Conservation (phyloP, 1,140 invertebrate genomes). For the Drosophila arizonae region DNA sequence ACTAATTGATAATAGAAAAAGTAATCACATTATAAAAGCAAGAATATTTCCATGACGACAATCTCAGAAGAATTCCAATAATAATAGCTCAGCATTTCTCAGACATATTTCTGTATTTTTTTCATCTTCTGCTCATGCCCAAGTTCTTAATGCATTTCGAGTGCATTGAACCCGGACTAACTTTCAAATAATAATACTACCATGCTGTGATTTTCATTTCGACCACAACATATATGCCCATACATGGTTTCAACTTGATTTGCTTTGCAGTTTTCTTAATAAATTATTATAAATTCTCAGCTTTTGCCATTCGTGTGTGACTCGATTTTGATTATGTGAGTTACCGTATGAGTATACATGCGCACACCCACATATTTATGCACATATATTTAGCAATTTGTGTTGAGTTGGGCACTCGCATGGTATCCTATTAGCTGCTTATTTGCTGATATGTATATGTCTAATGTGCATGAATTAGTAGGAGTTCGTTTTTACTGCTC, state of each 20-base stretch:
- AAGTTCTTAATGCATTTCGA: neutral
- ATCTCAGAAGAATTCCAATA: neutral
- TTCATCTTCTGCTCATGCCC: too few relatives aligned
- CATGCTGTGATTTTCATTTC: neutral
- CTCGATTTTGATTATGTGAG: neutral
- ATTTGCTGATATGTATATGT: constrained; percentile 59
- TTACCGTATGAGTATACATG: neutral
- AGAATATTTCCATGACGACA: neutral
- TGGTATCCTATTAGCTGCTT: constrained; percentile 42
- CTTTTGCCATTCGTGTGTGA: neutral
- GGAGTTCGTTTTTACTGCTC: constrained; percentile 57
- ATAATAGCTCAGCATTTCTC: neutral
- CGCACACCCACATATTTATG: too few relatives aligned
- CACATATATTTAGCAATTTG: neutral
- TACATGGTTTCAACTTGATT: constrained; percentile 1
- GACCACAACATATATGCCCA: neutral
- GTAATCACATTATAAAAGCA: neutral
- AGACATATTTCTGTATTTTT: neutral
- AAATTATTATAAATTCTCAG: constrained; percentile 19
- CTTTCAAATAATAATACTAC: constrained; percentile 6
- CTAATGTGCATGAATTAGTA: constrained; percentile 66
- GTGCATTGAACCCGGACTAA: constrained; percentile 10
- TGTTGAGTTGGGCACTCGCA: constrained; percentile 2
- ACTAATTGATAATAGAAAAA: neutral
- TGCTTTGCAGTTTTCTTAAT: constrained; percentile 10